Evolutionary conservation across 2,113 vertebrate species (phyloP).

Genomic region (Macroglossus sobrinus): DNA sequence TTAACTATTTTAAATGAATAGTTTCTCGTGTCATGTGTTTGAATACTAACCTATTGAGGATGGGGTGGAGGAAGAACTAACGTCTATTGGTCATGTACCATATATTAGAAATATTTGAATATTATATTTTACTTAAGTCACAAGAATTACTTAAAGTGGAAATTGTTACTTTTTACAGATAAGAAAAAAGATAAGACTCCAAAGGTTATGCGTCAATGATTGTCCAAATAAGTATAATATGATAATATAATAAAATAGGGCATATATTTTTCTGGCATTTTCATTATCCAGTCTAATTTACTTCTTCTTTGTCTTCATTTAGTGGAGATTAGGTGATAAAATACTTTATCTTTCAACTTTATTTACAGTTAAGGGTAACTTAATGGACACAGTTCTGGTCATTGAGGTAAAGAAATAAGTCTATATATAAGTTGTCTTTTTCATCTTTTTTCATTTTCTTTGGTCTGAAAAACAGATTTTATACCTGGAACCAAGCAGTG

Average conservation of each 20-base stretch:
- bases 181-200: not conserved
- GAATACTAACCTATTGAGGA: not conserved
- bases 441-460: not conserved
- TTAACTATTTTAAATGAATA: not conserved
- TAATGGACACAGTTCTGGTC: not conserved
- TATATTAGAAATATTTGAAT: not conserved
- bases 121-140: not conserved
- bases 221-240: not conserved
- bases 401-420: not conserved
- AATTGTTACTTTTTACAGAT: not conserved
- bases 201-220: not conserved
- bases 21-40: not conserved
- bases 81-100: not conserved
- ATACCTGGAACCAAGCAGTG: not conserved
- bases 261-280: not conserved
- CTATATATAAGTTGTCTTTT: not conserved
- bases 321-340: not conserved
- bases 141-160: not conserved
- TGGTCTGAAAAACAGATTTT: not conserved
- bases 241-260: not conserved
- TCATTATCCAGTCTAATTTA: not conserved
- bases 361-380: not conserved
- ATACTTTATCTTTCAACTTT: not conserved
- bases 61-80: not conserved
- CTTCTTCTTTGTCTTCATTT: not conserved